These are phyloP conservation scores for Eristalis intricaria DNA, from an alignment of 2,888 invertebrate species.

Conservation along the genomic window DNA sequence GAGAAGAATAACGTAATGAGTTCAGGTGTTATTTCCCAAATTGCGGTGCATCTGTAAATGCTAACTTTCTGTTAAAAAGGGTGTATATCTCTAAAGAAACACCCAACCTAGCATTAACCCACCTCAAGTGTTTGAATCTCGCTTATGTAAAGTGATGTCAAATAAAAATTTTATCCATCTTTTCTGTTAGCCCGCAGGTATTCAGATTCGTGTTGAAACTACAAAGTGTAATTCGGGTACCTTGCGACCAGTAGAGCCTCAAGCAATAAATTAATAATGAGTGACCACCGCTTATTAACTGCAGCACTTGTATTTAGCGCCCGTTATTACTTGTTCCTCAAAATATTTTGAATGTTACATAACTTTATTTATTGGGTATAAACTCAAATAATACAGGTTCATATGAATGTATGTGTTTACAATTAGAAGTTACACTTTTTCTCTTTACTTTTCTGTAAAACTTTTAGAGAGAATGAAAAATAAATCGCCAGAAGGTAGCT, in stretches of 20 bases:
- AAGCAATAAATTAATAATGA: constrained; percentile 37
- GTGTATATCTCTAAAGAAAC: neutral
- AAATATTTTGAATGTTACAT: neutral
- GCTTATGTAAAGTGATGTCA: constrained; percentile 61
- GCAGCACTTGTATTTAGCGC: constrained; percentile 62
- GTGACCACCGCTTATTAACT: constrained; percentile 58
- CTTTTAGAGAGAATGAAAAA: neutral
- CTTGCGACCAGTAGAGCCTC: constrained; percentile 43
- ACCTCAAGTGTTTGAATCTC: constrained; percentile 65
- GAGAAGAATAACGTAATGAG: constrained; percentile 28
- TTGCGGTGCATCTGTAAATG: constrained; percentile 31
- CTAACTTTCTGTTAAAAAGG: constrained; percentile 1
- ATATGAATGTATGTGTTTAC: neutral
- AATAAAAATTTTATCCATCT: constrained; percentile 48
- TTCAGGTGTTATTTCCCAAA: constrained; percentile 53
- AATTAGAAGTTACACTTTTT: neutral
- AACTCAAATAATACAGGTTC: too few relatives aligned
- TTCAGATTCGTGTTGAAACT: constrained; percentile 60
- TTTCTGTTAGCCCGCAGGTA: constrained; percentile 34
- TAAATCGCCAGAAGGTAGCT: constrained; percentile 35
- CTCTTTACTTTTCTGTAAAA: neutral
- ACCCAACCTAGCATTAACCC: constrained; percentile 58
- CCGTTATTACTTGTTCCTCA: constrained; percentile 44
- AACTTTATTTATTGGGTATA: neutral
- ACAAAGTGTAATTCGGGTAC: constrained; percentile 64